phyloP scores from a whole-genome alignment of 2,113 vertebrate genomes.

The Scatophagus argus region DNA sequence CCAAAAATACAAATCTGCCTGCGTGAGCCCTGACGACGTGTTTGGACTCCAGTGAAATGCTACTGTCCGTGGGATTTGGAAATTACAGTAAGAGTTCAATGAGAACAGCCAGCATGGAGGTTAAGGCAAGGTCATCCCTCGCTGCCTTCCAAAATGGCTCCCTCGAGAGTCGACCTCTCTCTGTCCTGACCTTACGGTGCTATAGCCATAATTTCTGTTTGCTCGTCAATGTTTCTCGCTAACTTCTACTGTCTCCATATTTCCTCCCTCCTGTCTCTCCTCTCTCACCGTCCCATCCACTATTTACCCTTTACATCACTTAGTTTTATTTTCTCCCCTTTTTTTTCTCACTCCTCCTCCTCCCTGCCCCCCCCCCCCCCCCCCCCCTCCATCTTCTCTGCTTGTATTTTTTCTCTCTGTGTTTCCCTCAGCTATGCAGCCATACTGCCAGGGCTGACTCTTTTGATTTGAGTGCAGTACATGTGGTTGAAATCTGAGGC shows the following conservation, averaged over 20 bases:
- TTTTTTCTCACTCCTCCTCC: conserved; percentile 46
- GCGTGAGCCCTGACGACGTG: conserved; percentile 22
- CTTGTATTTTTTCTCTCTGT: conserved; percentile 51
- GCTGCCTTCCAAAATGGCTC: conserved; percentile 53
- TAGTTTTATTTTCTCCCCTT: conserved; percentile 49
- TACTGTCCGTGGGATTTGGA: conserved; percentile 68
- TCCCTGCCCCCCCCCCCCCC: too few relatives aligned
- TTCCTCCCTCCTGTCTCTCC: conserved; percentile 39
- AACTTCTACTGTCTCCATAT: conserved; percentile 42
- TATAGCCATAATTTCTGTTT: conserved; percentile 54
- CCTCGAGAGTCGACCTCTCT: conserved; percentile 47
- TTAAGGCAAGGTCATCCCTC: conserved; percentile 66
- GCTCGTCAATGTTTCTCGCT: conserved; percentile 32
- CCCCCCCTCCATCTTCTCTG: conserved; percentile 22
- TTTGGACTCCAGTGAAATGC: conserved; percentile 58
- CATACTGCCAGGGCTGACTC: conserved; percentile 87
- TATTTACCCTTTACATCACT: conserved; percentile 69
- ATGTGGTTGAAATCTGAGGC: conserved; percentile 99
- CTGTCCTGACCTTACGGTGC: conserved; percentile 51
- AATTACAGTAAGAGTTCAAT: conserved; percentile 51
- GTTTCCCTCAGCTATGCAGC: conserved; percentile 86
- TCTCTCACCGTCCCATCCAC: conserved; percentile 13
- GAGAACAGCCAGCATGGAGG: conserved; percentile 48
- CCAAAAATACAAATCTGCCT: conserved; percentile 25
- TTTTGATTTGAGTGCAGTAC: conserved; percentile 92